phyloP scores from a whole-genome alignment of 2,888 invertebrate genomes.

The Lithophane socia region DNA sequence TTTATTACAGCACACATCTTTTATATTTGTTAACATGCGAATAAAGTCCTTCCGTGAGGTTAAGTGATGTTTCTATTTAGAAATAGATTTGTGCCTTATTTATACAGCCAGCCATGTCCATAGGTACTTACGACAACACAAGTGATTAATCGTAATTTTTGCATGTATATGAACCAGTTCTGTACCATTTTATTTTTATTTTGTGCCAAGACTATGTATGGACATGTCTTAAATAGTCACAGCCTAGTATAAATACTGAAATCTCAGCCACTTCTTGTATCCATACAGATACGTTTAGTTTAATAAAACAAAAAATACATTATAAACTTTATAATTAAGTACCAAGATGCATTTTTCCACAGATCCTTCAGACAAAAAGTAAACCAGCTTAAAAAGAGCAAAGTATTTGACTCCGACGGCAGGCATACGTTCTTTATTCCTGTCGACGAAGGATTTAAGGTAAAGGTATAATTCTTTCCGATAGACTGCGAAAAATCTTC shows the following conservation, averaged over 20 bases:
- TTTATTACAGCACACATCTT: conserved; percentile 13
- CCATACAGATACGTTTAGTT: too few species aligned
- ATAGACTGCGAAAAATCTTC: conserved; percentile 10
- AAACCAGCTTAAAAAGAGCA: conserved; percentile 92
- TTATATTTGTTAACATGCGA: not conserved
- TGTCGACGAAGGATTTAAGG: conserved; percentile 97
- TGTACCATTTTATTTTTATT: not conserved
- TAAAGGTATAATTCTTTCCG: conserved; percentile 91
- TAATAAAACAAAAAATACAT: not conserved
- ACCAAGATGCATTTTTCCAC: conserved; percentile 72
- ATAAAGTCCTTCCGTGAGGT: not conserved
- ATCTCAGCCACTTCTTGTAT: not conserved
- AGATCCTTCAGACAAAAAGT: conserved; percentile 95
- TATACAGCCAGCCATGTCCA: not conserved
- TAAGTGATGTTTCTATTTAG: not conserved
- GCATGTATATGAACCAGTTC: not conserved
- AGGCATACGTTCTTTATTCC: conserved; percentile 97
- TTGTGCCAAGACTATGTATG: not conserved
- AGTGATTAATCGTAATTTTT: not conserved
- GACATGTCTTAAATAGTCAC: not conserved
- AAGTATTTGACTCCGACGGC: conserved; percentile 94
- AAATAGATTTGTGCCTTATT: not conserved
- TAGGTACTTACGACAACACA: not conserved
- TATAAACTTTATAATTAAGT: not conserved
- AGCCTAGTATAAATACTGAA: not conserved